Conservation (phyloP, 2,797 vertebrate species). For the Microcaecilia unicolor region DNA sequence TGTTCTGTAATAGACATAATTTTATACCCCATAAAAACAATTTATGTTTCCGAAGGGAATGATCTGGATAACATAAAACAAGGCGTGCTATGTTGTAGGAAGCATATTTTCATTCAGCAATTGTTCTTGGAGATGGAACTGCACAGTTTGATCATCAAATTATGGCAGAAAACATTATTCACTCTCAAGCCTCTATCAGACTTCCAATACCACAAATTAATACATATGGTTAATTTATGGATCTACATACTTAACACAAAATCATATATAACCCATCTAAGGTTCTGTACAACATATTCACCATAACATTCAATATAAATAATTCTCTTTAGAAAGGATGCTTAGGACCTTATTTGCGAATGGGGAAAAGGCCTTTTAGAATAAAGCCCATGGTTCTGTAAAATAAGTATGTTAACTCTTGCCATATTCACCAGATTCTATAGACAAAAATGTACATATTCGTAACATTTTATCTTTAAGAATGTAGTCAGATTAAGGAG, state of each 20-base stretch:
- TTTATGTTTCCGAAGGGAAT: constrained; percentile 76
- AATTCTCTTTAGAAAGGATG: too few species aligned
- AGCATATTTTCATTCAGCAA: constrained; percentile 65
- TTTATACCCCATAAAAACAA: constrained; percentile 75
- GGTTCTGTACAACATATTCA: constrained; percentile 21
- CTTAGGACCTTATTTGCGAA: too few species aligned
- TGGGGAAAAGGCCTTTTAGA: too few species aligned
- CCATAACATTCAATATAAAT: too few species aligned
- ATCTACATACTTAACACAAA: constrained; percentile 37
- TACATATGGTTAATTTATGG: constrained; percentile 49
- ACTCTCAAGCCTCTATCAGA: constrained; percentile 46
- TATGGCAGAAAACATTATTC: constrained; percentile 50
- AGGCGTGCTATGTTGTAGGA: constrained; percentile 54
- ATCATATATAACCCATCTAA: constrained; percentile 28
- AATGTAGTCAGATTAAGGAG: constrained; percentile 15
- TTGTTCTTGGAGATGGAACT: constrained; percentile 53
- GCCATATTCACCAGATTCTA: constrained; percentile 28
- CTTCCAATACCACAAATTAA: constrained; percentile 51
- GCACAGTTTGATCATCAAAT: constrained; percentile 56
- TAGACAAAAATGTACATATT: too few species aligned
- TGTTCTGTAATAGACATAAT: constrained; percentile 70
- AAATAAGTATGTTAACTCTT: constrained; percentile 35
- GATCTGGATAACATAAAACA: constrained; percentile 65
- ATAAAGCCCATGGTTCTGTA: constrained; percentile 8
- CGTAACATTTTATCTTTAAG: constrained; percentile 20